These are phyloP conservation scores for Eupeodes luniger DNA, from an alignment of 2,888 invertebrate species.

Conservation along the genomic window DNA sequence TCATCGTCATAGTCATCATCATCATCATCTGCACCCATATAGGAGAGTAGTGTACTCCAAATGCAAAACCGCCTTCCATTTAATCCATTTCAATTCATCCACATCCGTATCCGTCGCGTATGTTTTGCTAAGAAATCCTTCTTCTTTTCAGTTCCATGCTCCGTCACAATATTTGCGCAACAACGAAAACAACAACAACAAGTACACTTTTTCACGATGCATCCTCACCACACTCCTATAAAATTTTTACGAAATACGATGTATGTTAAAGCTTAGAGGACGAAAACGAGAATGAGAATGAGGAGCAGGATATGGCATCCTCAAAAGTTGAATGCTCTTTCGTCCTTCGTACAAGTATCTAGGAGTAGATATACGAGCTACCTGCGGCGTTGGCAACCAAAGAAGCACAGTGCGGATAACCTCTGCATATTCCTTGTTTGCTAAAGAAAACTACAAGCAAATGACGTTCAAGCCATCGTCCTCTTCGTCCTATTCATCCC, in stretches of 20 bases:
- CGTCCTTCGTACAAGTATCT: constrained; percentile 55
- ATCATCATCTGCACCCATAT: neutral
- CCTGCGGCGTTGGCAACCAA: constrained; percentile 36
- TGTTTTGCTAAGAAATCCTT: constrained; percentile 65
- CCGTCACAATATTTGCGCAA: constrained; percentile 70
- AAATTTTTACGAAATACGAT: neutral
- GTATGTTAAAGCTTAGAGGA: neutral
- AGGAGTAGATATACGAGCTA: constrained; percentile 15
- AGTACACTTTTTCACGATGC: constrained; percentile 27
- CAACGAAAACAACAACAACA: constrained; percentile 67
- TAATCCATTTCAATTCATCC: constrained; percentile 62
- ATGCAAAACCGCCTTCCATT: constrained; percentile 49
- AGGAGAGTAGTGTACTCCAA: constrained; percentile 6
- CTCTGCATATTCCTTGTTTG: constrained; percentile 57
- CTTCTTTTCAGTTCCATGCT: constrained; percentile 34
- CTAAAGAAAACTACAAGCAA: constrained; percentile 50
- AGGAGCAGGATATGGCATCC: constrained; percentile 45
- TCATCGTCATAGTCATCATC: no score
- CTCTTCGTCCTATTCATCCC: no score
- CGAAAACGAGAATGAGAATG: no score
- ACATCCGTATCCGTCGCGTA: constrained; percentile 50
- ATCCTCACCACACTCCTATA: neutral
- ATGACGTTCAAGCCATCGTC: constrained; percentile 12
- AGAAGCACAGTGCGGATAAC: constrained; percentile 66
- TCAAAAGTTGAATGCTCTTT: constrained; percentile 73